These are phyloP conservation scores for Lateolabrax maculatus DNA, from an alignment of 2,797 vertebrate genomes.

Conservation along the genomic window DNA sequence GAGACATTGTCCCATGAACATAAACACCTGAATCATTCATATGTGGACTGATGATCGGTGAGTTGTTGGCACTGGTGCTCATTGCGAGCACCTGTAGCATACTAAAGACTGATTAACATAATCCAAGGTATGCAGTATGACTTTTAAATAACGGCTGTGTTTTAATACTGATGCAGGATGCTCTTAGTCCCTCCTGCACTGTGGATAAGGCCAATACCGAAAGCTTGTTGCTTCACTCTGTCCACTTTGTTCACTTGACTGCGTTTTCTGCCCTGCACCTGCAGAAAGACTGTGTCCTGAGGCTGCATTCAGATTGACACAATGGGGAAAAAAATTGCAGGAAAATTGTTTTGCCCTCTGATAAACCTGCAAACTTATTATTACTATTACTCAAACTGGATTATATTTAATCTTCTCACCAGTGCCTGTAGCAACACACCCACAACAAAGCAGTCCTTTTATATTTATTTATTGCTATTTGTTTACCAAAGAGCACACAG, in stretches of 20 bases:
- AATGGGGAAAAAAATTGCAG: background rate
- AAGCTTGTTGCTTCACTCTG: background rate
- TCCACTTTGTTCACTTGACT: slow-evolving; percentile 21
- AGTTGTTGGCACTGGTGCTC: slow-evolving; percentile 27
- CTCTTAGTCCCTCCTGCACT: background rate
- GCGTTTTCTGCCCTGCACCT: background rate
- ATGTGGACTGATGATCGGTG: slow-evolving; percentile 13
- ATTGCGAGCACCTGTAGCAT: slow-evolving; percentile 26
- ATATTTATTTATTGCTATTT: slow-evolving; percentile 14
- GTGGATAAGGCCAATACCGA: background rate
- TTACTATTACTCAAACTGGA: slow-evolving; percentile 29
- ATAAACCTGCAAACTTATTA: slow-evolving; percentile 20
- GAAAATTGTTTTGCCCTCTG: background rate
- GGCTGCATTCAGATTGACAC: background rate
- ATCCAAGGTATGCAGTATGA: slow-evolving; percentile 14
- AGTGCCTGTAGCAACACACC: slow-evolving; percentile 30
- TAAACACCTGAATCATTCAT: slow-evolving; percentile 21
- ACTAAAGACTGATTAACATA: slow-evolving; percentile 23
- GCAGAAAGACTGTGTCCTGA: background rate
- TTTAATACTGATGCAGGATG: background rate
- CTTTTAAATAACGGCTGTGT: slow-evolving; percentile 27
- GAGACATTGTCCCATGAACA: background rate
- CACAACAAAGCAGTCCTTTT: slow-evolving; percentile 18
- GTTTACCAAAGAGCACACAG: background rate
- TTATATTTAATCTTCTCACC: slow-evolving; percentile 20